Evolutionary conservation across 2,888 invertebrate genomes (phyloP), one percentile per base, ranked within the genome.

Genomic region (Brassicogethes aeneus): DNA sequence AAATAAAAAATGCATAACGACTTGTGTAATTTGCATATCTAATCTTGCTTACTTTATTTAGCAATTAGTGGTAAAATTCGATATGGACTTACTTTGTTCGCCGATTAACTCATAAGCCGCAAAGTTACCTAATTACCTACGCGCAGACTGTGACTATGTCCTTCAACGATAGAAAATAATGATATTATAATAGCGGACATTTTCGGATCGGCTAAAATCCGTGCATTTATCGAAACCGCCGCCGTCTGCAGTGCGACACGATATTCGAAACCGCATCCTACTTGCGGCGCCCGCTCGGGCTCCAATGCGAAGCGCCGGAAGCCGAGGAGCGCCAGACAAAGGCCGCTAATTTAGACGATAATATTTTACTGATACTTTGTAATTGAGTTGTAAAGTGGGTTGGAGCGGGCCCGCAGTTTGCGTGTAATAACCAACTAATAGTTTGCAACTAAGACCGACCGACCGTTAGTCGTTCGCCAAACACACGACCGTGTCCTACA

Each of bases 361-460:
- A 37, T 37, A 37, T 37, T 37, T 37, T 37, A 16, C n/a, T 29
- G 31, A 37, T 37, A 37, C 37, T 37, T 37, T 37, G 37, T 37
- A 37, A 37, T 37, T 37, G 31, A 37, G 16, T 37, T 37, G 30
- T 31, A 37, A 36, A 36, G 8, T 36, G n/a, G 36, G n/a, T n/a
- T n/a, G n/a, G n/a, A n/a, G n/a, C 23, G 23, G 10, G 5, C 23
- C 23, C 23, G 23, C 23, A 5, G 23, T 10, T 23, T 23, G 23
- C 10, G n/a, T 10, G 23, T 23, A 23, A 23, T 23, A 23, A 23
- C 23, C 5, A 23, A 10, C 23, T 23, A 23, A 23, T 23, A 23
- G 23, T 23, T 23, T 10, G 23, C 23, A 23, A 23, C 10, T 23
- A 23, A 23, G 23, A 7, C 23, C 23, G 5, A n/a, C n/a, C n/a